phyloP scores from a whole-genome alignment of 2,888 invertebrate genomes.

The Arge pagana region DNA sequence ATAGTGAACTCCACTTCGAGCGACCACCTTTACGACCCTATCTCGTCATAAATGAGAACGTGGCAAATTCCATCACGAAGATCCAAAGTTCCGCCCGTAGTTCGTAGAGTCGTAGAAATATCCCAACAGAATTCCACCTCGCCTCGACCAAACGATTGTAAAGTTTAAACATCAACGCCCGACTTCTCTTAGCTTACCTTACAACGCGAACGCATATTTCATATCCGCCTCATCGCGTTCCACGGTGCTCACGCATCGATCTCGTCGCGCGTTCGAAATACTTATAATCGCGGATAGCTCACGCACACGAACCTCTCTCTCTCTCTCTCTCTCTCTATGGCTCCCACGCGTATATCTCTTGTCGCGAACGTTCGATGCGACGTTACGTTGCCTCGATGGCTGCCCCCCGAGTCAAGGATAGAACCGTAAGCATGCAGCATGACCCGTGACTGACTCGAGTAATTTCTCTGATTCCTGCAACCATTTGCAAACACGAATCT shows the following conservation, averaged over 20 bases:
- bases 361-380: constrained; percentile 1
- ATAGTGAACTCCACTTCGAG: no score
- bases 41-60: constrained; percentile 15
- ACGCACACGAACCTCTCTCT: no score
- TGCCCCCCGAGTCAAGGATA: constrained; percentile 1
- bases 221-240: no score
- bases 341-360: neutral
- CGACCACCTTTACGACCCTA: constrained; percentile 4
- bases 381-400: constrained; percentile 6
- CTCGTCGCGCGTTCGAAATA: no score
- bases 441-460: constrained; percentile 15
- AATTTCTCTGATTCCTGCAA: constrained; percentile 34
- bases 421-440: neutral
- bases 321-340: no score
- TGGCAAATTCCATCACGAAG: constrained; percentile 17
- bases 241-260: no score
- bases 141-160: constrained; percentile 11
- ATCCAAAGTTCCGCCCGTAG: no score
- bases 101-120: constrained; percentile 5
- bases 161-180: no score
- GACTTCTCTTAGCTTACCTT: no score
- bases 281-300: no score
- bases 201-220: no score
- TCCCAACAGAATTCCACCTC: neutral
- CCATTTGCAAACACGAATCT: constrained; percentile 6